These are phyloP conservation scores for Tamandua tetradactyla DNA, from an alignment of 2,797 vertebrate genomes.

Conservation along the genomic window DNA sequence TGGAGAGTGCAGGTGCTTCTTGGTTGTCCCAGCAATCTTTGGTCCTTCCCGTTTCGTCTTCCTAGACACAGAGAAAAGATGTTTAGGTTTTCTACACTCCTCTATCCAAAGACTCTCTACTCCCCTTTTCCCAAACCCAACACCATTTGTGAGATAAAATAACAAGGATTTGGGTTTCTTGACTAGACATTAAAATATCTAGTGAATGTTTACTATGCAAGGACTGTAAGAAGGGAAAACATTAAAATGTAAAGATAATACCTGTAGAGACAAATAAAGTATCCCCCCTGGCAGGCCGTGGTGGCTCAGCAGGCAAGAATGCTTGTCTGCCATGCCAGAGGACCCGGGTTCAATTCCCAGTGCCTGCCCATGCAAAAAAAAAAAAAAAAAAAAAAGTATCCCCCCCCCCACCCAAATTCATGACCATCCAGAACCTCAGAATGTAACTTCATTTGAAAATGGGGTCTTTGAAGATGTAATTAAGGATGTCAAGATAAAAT, in stretches of 20 bases:
- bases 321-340: too few relatives aligned
- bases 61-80: conserved; percentile 78
- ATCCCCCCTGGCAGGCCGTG: too few relatives aligned
- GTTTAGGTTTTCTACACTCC: conserved; percentile 29
- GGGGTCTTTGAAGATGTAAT: too few relatives aligned
- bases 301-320: too few relatives aligned
- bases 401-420: too few relatives aligned
- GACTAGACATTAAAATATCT: background rate
- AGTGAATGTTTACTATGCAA: background rate
- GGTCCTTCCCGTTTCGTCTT: conserved; percentile 87
- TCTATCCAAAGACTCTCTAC: background rate
- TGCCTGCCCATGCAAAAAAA: too few relatives aligned
- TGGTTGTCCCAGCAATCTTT: conserved; percentile 90
- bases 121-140: background rate
- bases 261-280: background rate
- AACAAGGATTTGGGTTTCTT: conserved; percentile 17
- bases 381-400: too few relatives aligned
- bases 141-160: background rate
- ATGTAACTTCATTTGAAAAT: too few relatives aligned
- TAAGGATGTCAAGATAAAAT: too few relatives aligned
- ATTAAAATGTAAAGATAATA: background rate
- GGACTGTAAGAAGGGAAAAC: background rate
- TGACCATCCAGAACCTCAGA: too few relatives aligned
- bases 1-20: conserved; percentile 92
- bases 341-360: too few relatives aligned